These are phyloP conservation scores for Pipistrellus pygmaeus DNA, from an alignment of 2,797 vertebrate genomes.

Conservation along the genomic window DNA sequence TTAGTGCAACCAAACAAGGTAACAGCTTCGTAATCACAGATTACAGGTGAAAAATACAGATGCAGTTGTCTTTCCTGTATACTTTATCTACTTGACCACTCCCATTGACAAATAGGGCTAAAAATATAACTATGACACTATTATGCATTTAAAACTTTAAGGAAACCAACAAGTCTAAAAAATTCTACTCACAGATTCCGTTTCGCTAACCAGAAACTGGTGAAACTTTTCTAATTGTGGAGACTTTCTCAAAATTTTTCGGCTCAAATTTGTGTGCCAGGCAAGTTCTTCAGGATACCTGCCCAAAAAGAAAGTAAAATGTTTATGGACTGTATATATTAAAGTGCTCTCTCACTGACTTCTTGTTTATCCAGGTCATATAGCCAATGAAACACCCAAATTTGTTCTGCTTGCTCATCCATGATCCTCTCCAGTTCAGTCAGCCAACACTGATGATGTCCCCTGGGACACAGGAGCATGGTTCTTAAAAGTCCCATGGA, in stretches of 20 bases:
- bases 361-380: too few species aligned
- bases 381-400: rapidly evolving
- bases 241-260: constrained; percentile 97
- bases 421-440: rapidly evolving
- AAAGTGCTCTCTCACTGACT: not conserved
- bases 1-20: too few species aligned
- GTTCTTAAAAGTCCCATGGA: rapidly evolving
- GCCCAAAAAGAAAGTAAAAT: constrained; percentile 25
- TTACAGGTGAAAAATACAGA: rapidly evolving
- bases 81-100: rapidly evolving
- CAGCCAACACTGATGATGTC: rapidly evolving
- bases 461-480: rapidly evolving
- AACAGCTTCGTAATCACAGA: rapidly evolving
- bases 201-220: constrained; percentile 98
- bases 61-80: rapidly evolving
- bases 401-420: not conserved
- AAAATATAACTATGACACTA: rapidly evolving
- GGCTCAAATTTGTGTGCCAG: constrained; percentile 98
- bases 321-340: rapidly evolving
- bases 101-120: not conserved
- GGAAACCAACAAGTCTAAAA: not conserved
- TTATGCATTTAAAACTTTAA: not conserved
- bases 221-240: constrained; percentile 97
- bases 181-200: constrained; percentile 94
- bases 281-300: constrained; percentile 99